Percentiles rank a stretch among this genome's conserved stretches.
phyloP scores from a whole-genome alignment of 2,888 invertebrate species.

The Harpagoxenus sublaevis region DNA sequence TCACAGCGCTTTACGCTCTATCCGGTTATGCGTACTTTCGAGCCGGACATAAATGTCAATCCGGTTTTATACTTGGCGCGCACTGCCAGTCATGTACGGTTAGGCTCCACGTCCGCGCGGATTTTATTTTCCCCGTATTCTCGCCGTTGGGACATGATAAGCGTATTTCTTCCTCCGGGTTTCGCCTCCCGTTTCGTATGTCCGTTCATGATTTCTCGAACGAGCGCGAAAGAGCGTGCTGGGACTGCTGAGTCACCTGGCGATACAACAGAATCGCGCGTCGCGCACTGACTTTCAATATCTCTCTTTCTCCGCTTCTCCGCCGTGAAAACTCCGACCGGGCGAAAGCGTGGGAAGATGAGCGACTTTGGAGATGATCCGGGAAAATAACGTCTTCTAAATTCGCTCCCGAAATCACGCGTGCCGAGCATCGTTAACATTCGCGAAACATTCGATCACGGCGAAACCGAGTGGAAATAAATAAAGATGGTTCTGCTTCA shows the following conservation, averaged over 20 bases:
- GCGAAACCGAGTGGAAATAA: slow-evolving; percentile 7
- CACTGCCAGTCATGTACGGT: slow-evolving; percentile 55
- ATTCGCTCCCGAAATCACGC: slow-evolving; percentile 35
- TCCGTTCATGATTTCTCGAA: slow-evolving; percentile 71
- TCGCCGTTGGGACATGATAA: slow-evolving; percentile 52
- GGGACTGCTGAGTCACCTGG: slow-evolving; percentile 73
- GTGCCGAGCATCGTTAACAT: slow-evolving; percentile 24
- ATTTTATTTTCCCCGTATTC: slow-evolving; percentile 67
- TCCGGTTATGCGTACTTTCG: slow-evolving; percentile 46
- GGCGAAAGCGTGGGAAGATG: slow-evolving; percentile 27
- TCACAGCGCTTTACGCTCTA: slow-evolving; percentile 33
- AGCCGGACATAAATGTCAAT: slow-evolving; percentile 56
- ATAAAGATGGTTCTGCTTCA: background rate
- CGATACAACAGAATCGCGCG: slow-evolving; percentile 70
- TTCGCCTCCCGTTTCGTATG: slow-evolving; percentile 11
- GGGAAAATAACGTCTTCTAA: slow-evolving; percentile 43
- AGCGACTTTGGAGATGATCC: slow-evolving; percentile 17
- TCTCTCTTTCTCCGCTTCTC: slow-evolving; percentile 23
- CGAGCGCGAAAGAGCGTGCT: slow-evolving; percentile 69
- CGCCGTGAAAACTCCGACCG: background rate
- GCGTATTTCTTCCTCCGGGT: slow-evolving; percentile 61
- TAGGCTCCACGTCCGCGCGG: slow-evolving; percentile 64
- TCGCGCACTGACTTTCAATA: slow-evolving; percentile 67
- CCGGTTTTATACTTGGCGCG: slow-evolving; percentile 57
- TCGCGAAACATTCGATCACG: slow-evolving; percentile 4